Percentiles rank a stretch among this genome's conserved stretches.
Evolutionary conservation across 2,888 invertebrate genomes (phyloP).

Genomic region (Mylabris sibirica): DNA sequence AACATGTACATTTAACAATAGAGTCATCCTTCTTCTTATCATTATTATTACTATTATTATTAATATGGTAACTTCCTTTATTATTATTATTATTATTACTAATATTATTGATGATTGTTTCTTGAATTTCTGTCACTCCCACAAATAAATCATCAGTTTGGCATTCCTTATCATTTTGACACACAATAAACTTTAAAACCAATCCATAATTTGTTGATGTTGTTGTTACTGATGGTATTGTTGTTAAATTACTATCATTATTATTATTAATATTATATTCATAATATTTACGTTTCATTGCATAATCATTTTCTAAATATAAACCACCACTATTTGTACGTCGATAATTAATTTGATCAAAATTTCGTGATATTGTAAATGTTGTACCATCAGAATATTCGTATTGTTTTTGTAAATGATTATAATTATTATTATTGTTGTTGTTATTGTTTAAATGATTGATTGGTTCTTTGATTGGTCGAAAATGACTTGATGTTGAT

Average conservation of each 20-base stretch:
- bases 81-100: background rate
- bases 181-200: slow-evolving; percentile 75
- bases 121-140: slow-evolving; percentile 3
- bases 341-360: slow-evolving; percentile 71
- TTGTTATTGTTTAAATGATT: slow-evolving; percentile 41
- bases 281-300: slow-evolving; percentile 63
- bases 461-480: slow-evolving; percentile 69
- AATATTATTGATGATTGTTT: background rate
- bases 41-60: background rate
- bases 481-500: slow-evolving; percentile 83
- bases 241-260: slow-evolving; percentile 21
- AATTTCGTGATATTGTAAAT: slow-evolving; percentile 71
- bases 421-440: background rate
- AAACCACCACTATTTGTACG: slow-evolving; percentile 72
- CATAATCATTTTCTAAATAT: slow-evolving; percentile 65
- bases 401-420: slow-evolving; percentile 54
- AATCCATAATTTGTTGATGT: slow-evolving; percentile 52
- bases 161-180: slow-evolving; percentile 66
- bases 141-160: slow-evolving; percentile 62
- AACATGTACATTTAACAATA: slow-evolving; percentile 20
- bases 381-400: slow-evolving; percentile 75
- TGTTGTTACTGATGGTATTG: background rate
- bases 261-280: slow-evolving; percentile 62
- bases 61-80: slow-evolving; percentile 5
- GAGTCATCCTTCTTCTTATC: background rate